Conservation (phyloP, 2,888 invertebrate genomes). For the Patella pellucida region DNA sequence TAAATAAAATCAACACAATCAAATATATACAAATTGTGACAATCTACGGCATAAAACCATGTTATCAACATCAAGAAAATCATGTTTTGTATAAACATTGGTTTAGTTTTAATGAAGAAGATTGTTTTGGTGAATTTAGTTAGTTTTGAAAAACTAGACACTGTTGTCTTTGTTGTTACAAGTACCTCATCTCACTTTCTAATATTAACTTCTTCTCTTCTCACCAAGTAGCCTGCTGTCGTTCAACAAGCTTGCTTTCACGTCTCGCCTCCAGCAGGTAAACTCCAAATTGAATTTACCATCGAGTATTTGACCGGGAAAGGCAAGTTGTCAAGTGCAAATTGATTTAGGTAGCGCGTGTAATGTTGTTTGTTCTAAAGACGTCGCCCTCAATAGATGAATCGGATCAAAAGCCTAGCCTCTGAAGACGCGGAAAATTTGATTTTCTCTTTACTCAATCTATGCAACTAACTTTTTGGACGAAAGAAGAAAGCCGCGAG, state of each 20-base stretch:
- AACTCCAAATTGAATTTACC: slow-evolving; percentile 26
- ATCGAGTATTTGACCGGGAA: slow-evolving; percentile 26
- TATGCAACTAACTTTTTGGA: slow-evolving; percentile 25
- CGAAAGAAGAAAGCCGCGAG: slow-evolving; percentile 10
- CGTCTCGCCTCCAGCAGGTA: slow-evolving; percentile 24
- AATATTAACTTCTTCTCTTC: slow-evolving; percentile 21
- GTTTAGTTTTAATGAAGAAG: background rate
- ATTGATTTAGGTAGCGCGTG: slow-evolving; percentile 22
- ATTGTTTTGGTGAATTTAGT: background rate
- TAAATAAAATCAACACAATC: too few relatives aligned
- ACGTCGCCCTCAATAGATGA: slow-evolving; percentile 9
- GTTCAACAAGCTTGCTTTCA: slow-evolving; percentile 26
- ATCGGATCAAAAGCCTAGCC: slow-evolving; percentile 21
- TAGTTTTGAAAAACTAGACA: background rate
- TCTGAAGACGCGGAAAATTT: slow-evolving; percentile 25
- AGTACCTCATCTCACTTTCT: slow-evolving; percentile 10
- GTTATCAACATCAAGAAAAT: too few relatives aligned
- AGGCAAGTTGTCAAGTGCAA: slow-evolving; percentile 27
- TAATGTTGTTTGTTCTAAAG: slow-evolving; percentile 27
- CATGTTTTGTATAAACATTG: too few relatives aligned
- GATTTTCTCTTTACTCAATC: slow-evolving; percentile 28
- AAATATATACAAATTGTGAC: too few relatives aligned
- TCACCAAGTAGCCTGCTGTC: slow-evolving; percentile 1
- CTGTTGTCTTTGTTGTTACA: slow-evolving; percentile 6
- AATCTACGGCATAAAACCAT: too few relatives aligned